Base-by-base conservation (phyloP, 2,797 vertebrate genomes). In the Craterocephalus amniculus region DNA sequence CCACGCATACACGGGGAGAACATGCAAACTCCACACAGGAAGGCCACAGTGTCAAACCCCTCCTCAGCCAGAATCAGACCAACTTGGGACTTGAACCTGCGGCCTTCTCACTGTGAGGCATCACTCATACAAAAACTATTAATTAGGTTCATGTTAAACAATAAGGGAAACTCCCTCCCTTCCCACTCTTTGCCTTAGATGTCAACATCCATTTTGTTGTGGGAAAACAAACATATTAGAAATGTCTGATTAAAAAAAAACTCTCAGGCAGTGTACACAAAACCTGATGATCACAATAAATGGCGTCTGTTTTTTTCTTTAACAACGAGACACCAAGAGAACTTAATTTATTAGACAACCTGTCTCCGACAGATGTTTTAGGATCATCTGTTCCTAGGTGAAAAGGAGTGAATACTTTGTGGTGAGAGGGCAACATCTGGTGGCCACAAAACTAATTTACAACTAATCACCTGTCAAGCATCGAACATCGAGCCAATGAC, bases 341-440 rank as follows among this genome's bases (percentile, higher is more conserved):
- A n/a, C 24, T 14, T 58, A n/a, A 11, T 35, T 48, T 6, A n/a
- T 48, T 4, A 45, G 20, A 16, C 40, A 45, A 1, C 34, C 38
- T 16, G 16, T 48, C n/a, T 48, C 45, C 11, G 35, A 65, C 26
- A 31, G 22, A 40, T 29, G 26, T 65, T 55, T 20, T 36, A 54
- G 9, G 32, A n/a, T n/a, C n/a, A n/a, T 11, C 16, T 14, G 24
- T 1, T 26, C 26, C 52, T 2, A 31, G 11, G n/a, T 22, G 20
- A 63, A 29, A 7, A 62, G 16, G 48, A 20, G 4, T 58, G 9
- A n/a, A 4, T 64, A 36, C 2, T 27, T 58, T 34, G 16, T 67
- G 36, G 40, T 45, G 34, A 72, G 3, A 36, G 52, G 71, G 73
- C 84, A 56, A 58, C 85, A 81, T 78, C 85, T 85, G 45, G 78